Percentiles rank a stretch among this genome's conserved stretches.
phyloP scores from a whole-genome alignment of 1,140 invertebrate genomes.

The Bombus fervidus region DNA sequence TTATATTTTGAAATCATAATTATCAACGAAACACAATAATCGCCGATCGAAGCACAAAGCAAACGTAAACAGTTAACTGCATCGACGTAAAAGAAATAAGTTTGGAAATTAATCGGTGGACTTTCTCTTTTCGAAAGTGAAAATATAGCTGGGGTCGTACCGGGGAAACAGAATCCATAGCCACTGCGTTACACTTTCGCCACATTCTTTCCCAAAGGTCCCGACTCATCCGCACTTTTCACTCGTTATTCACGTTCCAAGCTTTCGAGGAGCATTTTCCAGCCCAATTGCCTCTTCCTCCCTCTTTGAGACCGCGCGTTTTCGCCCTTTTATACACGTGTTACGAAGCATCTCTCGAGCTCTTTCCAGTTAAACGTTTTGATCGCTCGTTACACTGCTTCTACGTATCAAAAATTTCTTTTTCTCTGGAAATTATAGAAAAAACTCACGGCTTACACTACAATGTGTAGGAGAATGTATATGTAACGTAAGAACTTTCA shows the following conservation, averaged over 20 bases:
- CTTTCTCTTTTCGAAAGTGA: slow-evolving; percentile 4
- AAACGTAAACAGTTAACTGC: no score
- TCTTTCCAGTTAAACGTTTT: slow-evolving; percentile 64
- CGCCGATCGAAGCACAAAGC: no score
- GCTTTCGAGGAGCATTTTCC: slow-evolving; percentile 44
- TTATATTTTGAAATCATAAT: no score
- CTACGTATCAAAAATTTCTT: background rate
- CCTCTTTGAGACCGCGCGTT: slow-evolving; percentile 2
- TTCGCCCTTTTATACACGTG: slow-evolving; percentile 35
- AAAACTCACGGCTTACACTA: background rate
- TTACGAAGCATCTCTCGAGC: slow-evolving; percentile 70
- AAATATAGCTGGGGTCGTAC: background rate
- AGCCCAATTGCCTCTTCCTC: slow-evolving; percentile 24
- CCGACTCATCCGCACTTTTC: slow-evolving; percentile 31
- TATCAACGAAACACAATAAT: no score
- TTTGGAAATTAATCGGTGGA: background rate
- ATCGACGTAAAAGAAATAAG: background rate
- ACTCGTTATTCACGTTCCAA: slow-evolving; percentile 50
- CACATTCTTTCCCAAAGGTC: slow-evolving; percentile 34
- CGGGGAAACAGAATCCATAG: background rate
- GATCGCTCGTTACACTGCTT: slow-evolving; percentile 12
- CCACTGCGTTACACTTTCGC: slow-evolving; percentile 45
- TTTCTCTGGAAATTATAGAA: background rate
- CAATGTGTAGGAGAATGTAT: accelerated
- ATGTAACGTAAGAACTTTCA: no score